These are phyloP conservation scores for Beris chalybata DNA, from an alignment of 2,888 invertebrate genomes.

Conservation along the genomic window DNA sequence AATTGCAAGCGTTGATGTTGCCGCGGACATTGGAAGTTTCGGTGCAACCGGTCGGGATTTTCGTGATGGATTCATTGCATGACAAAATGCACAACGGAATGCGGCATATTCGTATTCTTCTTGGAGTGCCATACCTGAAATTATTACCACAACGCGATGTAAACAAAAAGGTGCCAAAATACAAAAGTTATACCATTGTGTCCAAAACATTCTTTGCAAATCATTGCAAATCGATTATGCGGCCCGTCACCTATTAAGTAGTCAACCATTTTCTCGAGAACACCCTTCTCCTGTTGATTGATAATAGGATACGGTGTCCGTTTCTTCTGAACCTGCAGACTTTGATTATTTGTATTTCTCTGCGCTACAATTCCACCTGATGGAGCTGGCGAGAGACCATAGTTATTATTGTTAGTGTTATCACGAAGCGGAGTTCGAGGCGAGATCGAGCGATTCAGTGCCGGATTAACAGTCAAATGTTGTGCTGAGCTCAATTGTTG, in stretches of 20 bases:
- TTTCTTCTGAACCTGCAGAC: slow-evolving; percentile 40
- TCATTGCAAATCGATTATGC: slow-evolving; percentile 89
- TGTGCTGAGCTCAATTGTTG: not conserved
- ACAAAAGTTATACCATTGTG: slow-evolving; percentile 78
- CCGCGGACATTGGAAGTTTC: slow-evolving; percentile 45
- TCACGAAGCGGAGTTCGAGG: slow-evolving; percentile 13
- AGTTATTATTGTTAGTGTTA: slow-evolving; percentile 1
- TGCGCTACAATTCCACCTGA: slow-evolving; percentile 13
- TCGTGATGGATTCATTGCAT: slow-evolving; percentile 81
- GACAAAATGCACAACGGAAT: slow-evolving; percentile 91
- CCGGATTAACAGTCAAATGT: slow-evolving; percentile 1
- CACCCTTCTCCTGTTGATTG: slow-evolving; percentile 67
- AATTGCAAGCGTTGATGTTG: slow-evolving; percentile 8
- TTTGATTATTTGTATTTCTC: slow-evolving; percentile 38
- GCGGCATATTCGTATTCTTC: slow-evolving; percentile 76
- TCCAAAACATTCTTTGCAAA: slow-evolving; percentile 84
- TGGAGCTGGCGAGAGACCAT: slow-evolving; percentile 19
- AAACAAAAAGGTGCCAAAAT: not conserved
- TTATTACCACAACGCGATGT: not conserved
- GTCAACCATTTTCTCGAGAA: slow-evolving; percentile 88
- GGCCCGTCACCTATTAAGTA: slow-evolving; percentile 95
- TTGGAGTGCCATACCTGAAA: slow-evolving; percentile 68
- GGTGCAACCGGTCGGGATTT: slow-evolving; percentile 84
- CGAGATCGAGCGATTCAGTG: slow-evolving; percentile 2
- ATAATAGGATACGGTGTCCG: slow-evolving; percentile 55